Evolutionary conservation across 2,797 vertebrate genomes (phyloP).

Genomic region (Danio choprae): DNA sequence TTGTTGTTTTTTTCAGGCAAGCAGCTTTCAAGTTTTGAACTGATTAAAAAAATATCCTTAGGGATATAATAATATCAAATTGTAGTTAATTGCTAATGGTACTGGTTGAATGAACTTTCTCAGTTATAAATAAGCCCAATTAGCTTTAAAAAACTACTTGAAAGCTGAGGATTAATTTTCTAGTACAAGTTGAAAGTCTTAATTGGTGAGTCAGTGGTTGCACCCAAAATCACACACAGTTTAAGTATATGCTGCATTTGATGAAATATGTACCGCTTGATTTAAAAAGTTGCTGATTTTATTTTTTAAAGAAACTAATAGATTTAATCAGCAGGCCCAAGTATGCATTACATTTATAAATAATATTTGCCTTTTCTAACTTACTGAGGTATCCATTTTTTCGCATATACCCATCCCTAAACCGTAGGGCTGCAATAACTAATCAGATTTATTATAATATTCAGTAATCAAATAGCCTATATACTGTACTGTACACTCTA

Average conservation of each 20-base stretch:
- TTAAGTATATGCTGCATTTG: background rate
- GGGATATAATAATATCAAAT: background rate
- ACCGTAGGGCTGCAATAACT: too few species aligned
- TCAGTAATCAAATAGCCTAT: too few species aligned
- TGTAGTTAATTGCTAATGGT: slow-evolving; percentile 2
- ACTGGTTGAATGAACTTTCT: background rate
- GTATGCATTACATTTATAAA: too few species aligned
- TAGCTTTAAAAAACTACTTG: background rate
- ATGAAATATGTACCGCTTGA: too few species aligned
- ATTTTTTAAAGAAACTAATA: too few species aligned
- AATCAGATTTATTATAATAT: too few species aligned
- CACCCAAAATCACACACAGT: background rate
- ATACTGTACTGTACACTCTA: too few species aligned
- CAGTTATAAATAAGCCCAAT: background rate
- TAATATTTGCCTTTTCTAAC: too few species aligned
- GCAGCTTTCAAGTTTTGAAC: background rate
- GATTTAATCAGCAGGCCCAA: too few species aligned
- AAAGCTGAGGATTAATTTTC: slow-evolving; percentile 3
- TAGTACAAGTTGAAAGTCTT: background rate
- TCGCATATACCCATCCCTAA: too few species aligned
- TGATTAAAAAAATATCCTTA: background rate
- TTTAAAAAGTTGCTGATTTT: too few species aligned
- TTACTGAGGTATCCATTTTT: too few species aligned
- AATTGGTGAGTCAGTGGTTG: background rate
- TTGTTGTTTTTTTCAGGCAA: background rate